Percentiles rank a stretch among this genome's conserved stretches.
These are phyloP conservation scores for Encarsia formosa DNA, from an alignment of 2,888 invertebrate species.

Conservation along the genomic window DNA sequence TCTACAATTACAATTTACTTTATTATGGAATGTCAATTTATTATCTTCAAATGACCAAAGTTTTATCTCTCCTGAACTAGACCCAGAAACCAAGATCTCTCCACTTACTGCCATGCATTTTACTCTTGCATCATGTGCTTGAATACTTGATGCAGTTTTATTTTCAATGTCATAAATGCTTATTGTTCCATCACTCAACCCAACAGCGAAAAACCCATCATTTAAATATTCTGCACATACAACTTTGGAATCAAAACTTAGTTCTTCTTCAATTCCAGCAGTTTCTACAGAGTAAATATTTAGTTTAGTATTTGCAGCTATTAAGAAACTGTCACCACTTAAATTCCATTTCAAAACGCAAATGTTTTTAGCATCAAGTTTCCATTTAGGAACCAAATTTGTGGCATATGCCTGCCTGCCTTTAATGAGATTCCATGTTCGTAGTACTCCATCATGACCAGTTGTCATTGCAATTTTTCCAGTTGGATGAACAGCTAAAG, in stretches of 20 bases:
- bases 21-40: slow-evolving; percentile 47
- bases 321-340: slow-evolving; percentile 70
- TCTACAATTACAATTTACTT: slow-evolving; percentile 60
- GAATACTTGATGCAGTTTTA: slow-evolving; percentile 50
- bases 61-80: slow-evolving; percentile 76
- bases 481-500: slow-evolving; percentile 79
- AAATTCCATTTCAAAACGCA: slow-evolving; percentile 65
- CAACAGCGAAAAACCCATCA: slow-evolving; percentile 63
- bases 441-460: slow-evolving; percentile 76
- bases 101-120: slow-evolving; percentile 62
- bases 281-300: slow-evolving; percentile 79
- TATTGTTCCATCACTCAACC: slow-evolving; percentile 72
- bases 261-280: slow-evolving; percentile 67
- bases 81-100: slow-evolving; percentile 63
- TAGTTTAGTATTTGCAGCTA: slow-evolving; percentile 67
- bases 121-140: slow-evolving; percentile 64
- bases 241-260: slow-evolving; percentile 67
- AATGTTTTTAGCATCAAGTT: slow-evolving; percentile 42
- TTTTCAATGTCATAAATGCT: slow-evolving; percentile 58
- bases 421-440: slow-evolving; percentile 92
- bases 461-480: slow-evolving; percentile 85
- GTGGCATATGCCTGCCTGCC: slow-evolving; percentile 86
- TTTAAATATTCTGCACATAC: slow-evolving; percentile 67
- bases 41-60: slow-evolving; percentile 59
- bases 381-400: slow-evolving; percentile 62